A percentile compares a stretch with the other conserved stretches of the same genome.
Evolutionary conservation across 2,888 invertebrate species (phyloP).

Genomic region (Hemistola chrysoprasaria): DNA sequence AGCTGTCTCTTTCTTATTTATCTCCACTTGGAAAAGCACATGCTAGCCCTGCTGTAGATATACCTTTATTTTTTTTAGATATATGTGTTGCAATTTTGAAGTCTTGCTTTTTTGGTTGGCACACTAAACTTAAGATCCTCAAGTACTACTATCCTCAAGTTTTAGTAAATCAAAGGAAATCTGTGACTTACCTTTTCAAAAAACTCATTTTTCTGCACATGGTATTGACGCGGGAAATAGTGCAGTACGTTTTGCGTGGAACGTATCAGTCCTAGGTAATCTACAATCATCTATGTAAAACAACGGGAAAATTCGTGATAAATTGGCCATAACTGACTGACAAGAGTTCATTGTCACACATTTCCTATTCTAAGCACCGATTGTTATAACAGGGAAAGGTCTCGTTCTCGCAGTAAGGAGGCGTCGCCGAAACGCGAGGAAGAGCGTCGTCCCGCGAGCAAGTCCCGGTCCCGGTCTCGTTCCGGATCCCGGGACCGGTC

Average conservation of each 20-base stretch:
- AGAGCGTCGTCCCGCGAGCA: slow-evolving; percentile 55
- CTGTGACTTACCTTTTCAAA: slow-evolving; percentile 10
- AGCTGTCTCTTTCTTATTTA: too few species aligned
- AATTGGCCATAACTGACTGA: slow-evolving; percentile 5
- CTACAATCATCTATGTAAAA: too few species aligned
- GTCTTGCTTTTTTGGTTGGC: slow-evolving; percentile 7
- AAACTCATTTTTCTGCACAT: not conserved
- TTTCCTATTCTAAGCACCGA: not conserved
- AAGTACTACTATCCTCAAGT: not conserved
- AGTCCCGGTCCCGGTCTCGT: slow-evolving; percentile 61
- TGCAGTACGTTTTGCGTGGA: too few species aligned
- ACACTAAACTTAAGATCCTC: slow-evolving; percentile 11
- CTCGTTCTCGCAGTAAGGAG: slow-evolving; percentile 86
- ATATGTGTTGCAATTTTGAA: slow-evolving; percentile 6
- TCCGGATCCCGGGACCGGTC: slow-evolving; percentile 55
- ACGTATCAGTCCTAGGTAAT: too few species aligned
- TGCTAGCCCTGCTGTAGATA: too few species aligned
- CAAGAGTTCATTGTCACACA: too few species aligned
- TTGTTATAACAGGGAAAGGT: slow-evolving; percentile 80
- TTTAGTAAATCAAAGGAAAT: not conserved
- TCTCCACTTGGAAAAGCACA: too few species aligned
- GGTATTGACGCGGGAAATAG: too few species aligned
- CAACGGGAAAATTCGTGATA: too few species aligned
- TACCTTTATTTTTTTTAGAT: not conserved
- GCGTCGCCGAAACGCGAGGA: slow-evolving; percentile 69